phyloP scores from a whole-genome alignment of 2,797 vertebrate species.

The Pteropus rufus region DNA sequence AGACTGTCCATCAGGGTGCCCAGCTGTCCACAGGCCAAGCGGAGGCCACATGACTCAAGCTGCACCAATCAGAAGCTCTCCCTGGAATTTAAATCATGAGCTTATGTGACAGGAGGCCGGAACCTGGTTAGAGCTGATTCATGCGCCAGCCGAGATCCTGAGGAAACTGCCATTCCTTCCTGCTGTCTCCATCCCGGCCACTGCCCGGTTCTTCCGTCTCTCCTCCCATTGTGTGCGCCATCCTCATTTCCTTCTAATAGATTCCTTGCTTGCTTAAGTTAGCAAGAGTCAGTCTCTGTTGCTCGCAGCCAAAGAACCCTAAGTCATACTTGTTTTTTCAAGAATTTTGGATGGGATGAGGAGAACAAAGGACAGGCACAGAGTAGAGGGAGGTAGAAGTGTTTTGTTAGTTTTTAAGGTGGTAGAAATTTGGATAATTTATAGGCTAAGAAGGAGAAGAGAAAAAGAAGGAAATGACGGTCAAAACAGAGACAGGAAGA shows the following conservation, averaged over 20 bases:
- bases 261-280: neutral
- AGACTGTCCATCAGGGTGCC: slow-evolving; percentile 27
- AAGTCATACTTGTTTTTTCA: neutral
- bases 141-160: neutral
- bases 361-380: neutral
- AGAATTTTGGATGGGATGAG: neutral
- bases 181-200: neutral
- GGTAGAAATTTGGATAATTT: neutral
- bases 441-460: neutral
- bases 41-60: neutral
- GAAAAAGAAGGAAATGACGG: neutral
- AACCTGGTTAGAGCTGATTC: neutral
- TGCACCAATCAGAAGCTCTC: slow-evolving; percentile 27
- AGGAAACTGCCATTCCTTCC: neutral
- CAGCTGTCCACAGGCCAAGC: slow-evolving; percentile 30
- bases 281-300: neutral
- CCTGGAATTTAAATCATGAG: slow-evolving; percentile 30
- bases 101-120: neutral
- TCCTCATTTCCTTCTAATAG: neutral
- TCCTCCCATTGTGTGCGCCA: neutral
- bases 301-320: neutral
- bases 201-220: neutral
- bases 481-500: neutral
- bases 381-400: neutral
- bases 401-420: neutral